Base-by-base conservation (phyloP, 2,888 invertebrate species). In the Tortricodes alternella region DNA sequence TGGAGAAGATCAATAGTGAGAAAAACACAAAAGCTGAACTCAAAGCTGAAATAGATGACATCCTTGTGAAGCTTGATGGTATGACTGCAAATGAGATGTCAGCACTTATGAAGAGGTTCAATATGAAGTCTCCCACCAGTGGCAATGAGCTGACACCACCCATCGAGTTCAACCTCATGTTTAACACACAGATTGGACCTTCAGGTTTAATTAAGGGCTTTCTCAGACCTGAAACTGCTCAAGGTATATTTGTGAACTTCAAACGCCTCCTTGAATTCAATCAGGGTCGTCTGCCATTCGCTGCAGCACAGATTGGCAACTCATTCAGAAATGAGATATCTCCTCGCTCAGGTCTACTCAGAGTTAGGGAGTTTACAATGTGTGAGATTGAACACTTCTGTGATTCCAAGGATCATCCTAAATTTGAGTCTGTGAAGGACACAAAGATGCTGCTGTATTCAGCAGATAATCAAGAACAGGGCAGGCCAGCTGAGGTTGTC, bases 321-420 rank as follows among this genome's bases (percentile, higher is more conserved):
- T 96, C 99, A 0, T 99, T 99, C 81, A 94, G 99, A 67, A 99
- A 99, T 91, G 99, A 99, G 92, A 99, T 99, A 71, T 99, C 99
- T 0, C 99, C 99, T 1, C 92, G 99, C 59, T 98, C 98, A 62
- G 99, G 99, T 1, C 91, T 99, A 7, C 95, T 99, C 38, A 92
- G 99, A 71, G 98, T 99, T 1, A 94, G 99, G 73, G 99, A 99
- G 83, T 99, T 99, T 78, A 99, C 99, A 0, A 99, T 99, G 99
- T 99, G 98, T 59, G 99, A 99, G 91, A 99, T 99, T 70, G 99
- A 99, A 85, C 99, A 99, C 88, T 99, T 99, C 83, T 98, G 99
- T 83, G 99, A 99, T 88, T 97, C 98, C 0, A 99, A 99, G 77
- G 92, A 92, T 60, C 98, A 99, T 85, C 94, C 96, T 0, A 99